Conservation (phyloP, 2,888 invertebrate genomes). For the Campopleginae sp. region DNA sequence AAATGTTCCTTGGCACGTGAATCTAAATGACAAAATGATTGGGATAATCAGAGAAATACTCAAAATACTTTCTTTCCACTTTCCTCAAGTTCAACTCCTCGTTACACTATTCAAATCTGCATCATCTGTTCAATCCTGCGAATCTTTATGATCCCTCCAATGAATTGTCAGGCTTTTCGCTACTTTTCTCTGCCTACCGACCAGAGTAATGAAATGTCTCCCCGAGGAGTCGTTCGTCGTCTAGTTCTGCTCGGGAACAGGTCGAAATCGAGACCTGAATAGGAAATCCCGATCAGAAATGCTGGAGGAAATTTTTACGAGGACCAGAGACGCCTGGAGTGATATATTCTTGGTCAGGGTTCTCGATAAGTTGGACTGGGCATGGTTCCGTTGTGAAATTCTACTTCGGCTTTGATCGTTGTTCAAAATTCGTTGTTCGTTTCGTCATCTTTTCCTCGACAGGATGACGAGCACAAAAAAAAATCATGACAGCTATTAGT, state of each 20-base stretch:
- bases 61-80: neutral
- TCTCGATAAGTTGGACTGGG: no score
- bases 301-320: no score
- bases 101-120: neutral
- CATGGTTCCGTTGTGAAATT: no score
- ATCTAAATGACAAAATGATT: conserved; percentile 16
- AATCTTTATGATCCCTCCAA: neutral
- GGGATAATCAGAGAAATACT: conserved; percentile 8
- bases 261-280: no score
- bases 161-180: neutral
- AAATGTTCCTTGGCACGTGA: conserved; percentile 6
- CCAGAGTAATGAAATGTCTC: no score
- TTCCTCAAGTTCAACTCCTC: neutral
- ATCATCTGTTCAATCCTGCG: neutral
- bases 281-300: no score
- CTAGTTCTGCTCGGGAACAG: no score
- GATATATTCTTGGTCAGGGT: no score
- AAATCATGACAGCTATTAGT: no score
- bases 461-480: neutral
- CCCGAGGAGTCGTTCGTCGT: no score
- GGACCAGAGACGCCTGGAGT: no score
- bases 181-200: neutral
- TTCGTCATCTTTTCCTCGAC: neutral
- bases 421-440: neutral
- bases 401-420: no score